A percentile compares a stretch with the other conserved stretches of the same genome.
Conservation (phyloP, 2,113 vertebrate species). For the Collichthys lucidus region DNA sequence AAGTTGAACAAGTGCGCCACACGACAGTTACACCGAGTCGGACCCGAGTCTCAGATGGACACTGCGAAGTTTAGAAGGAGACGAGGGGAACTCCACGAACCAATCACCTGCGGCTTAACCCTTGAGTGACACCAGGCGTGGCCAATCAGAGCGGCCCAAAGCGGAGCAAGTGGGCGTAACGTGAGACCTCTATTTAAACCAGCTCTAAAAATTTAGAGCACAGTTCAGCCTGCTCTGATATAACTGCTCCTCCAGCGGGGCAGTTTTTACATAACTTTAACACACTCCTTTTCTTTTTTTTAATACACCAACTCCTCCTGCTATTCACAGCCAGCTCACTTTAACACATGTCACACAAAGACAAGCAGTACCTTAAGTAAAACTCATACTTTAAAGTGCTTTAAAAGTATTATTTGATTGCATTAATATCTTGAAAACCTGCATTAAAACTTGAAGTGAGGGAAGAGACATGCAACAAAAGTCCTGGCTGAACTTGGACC, state of each 20-base stretch:
- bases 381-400: no score
- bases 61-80: conserved; percentile 55
- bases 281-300: not conserved
- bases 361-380: not conserved
- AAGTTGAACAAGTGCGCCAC: conserved; percentile 64
- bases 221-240: conserved; percentile 10
- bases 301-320: not conserved
- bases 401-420: no score
- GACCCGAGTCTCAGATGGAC: conserved; percentile 60
- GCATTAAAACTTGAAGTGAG: no score
- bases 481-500: no score
- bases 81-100: conserved; percentile 44
- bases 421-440: no score
- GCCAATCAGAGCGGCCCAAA: conserved; percentile 59
- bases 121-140: conserved; percentile 46
- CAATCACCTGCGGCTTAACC: conserved; percentile 65
- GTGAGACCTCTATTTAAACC: conserved; percentile 35
- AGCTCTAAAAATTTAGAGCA: conserved; percentile 17
- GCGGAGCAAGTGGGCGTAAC: not conserved
- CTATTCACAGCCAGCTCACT: not conserved
- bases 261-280: conserved; percentile 34
- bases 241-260: conserved; percentile 27
- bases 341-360: not conserved
- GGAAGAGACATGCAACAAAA: no score
- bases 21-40: conserved; percentile 56